Base-by-base conservation (phyloP, 2,888 invertebrate genomes). In the Cabera pusaria region DNA sequence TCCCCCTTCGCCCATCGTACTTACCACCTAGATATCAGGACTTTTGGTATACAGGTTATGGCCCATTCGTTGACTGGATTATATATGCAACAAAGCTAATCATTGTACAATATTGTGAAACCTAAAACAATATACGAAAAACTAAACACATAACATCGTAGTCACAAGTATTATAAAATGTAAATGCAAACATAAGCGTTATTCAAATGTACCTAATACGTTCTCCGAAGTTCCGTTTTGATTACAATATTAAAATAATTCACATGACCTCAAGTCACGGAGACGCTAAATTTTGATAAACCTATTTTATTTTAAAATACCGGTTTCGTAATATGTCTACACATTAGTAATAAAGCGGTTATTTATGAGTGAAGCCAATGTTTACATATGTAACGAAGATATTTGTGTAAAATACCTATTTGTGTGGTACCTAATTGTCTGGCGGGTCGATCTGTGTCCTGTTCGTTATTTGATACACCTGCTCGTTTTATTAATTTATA, bases 181-280 rank as follows among this genome's bases (percentile, higher is more conserved):
- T 16, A 28, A 32, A 27, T 20, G 26, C 31, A 38, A 31, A 32
- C 9, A 31, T 9, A 18, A 27, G 31, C 10, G 14, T 27, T 36
- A 39, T 37, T 23, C 25, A 41, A 38, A 42, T 29, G 7, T 22
- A n/a, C n/a, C n/a, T n/a, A 16, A 11, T 31, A 31, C 25, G 34
- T 23, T 39, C 34, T 44, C 24, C 24, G 24, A 40, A 49, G 61
- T 58, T 63, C 56, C 56, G 56, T 61, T 64, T 55, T 49, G 41
- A 54, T 53, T 53, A 52, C 11, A 52, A 52, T 56, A 50, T 52
- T 54, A 52, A 56, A 42, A 42, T 44, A 50, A 56, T 52, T 59
- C 58, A 51, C 48, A 59, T 57, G 59, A 56, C 62, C 60, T 61
- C 49, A 60, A 51, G 51, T 41, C 48, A 47, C 58, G 31, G 38